A percentile compares a stretch with the other conserved stretches of the same genome.
Conservation (phyloP, 2,888 invertebrate species). For the Brachypalpus laphriformis region DNA sequence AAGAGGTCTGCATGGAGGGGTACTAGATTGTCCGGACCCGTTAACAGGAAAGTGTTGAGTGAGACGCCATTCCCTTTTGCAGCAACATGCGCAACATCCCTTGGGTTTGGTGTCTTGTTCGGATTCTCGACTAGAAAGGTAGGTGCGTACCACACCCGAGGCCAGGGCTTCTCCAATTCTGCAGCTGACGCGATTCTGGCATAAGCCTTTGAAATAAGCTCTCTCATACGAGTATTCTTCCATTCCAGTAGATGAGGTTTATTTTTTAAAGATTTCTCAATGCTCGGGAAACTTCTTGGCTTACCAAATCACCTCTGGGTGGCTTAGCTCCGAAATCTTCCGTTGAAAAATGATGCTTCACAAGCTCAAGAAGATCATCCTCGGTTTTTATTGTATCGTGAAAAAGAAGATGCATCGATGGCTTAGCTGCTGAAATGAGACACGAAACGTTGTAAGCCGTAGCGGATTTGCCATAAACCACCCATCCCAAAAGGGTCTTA, state of each 20-base stretch:
- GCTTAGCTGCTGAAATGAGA: neutral
- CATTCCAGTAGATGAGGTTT: neutral
- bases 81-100: neutral
- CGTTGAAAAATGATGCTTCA: no score
- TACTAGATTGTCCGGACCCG: neutral
- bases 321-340: constrained; percentile 27
- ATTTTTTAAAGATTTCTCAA: neutral
- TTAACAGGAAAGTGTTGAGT: neutral
- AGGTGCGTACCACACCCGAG: neutral
- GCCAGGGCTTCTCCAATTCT: neutral
- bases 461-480: constrained; percentile 23
- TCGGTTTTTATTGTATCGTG: constrained; percentile 14
- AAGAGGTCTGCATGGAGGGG: neutral
- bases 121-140: no score
- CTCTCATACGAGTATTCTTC: neutral
- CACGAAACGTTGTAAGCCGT: neutral
- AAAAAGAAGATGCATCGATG: constrained; percentile 9
- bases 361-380: no score
- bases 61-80: neutral
- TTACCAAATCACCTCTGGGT: constrained; percentile 24
- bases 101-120: neutral
- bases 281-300: neutral
- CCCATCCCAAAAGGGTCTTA: constrained; percentile 21
- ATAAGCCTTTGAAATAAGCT: neutral
- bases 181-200: neutral